Evolutionary conservation across 2,888 invertebrate species (phyloP), one percentile per base, ranked within the genome.

Genomic region (Ennomos quercinarius): DNA sequence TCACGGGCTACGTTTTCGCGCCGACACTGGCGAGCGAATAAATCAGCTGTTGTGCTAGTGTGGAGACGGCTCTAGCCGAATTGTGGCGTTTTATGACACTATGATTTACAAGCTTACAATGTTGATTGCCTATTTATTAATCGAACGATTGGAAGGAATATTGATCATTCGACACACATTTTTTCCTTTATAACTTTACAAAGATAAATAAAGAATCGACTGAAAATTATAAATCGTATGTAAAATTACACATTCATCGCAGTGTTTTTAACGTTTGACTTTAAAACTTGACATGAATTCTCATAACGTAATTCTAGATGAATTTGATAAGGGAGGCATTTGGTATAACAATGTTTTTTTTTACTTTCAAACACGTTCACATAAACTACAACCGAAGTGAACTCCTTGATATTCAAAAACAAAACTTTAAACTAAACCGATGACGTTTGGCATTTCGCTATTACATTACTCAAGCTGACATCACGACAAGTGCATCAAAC

Each of bases 1-100:
- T 91, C 91, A 89, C 86, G 80, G 86, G 89, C 84, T 87, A 84
- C 88, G 88, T 87, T 90, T 84, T 85, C 89, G 86, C 89, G 86
- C 87, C 85, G 86, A 83, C 88, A 85, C 82, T 81, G 86, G 84
- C 78, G 79, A 76, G 77, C 81, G 83, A 80, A 89, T 91, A 92
- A 91, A 91, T 91, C 91, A 90, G 83, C 72, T 63, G 86, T 73
- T 77, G 64, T 77, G 80, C 83, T 84, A 85, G 84, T 76, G 78
- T 84, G 88, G 91, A 91, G 87, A 81, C 83, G 85, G 87, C 88
- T 89, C 73, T 83, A 73, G 76, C 80, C 81, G 78, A 84, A 87
- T 81, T 83, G 83, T 78, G 85, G 79, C 83, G 71, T 78, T 89
- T 87, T 89, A 87, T 62, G 57, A 57, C 64, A 46, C 45, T 57